Evolutionary conservation across 2,113 vertebrate genomes (phyloP).

Genomic region (Onychostruthus taczanowskii): DNA sequence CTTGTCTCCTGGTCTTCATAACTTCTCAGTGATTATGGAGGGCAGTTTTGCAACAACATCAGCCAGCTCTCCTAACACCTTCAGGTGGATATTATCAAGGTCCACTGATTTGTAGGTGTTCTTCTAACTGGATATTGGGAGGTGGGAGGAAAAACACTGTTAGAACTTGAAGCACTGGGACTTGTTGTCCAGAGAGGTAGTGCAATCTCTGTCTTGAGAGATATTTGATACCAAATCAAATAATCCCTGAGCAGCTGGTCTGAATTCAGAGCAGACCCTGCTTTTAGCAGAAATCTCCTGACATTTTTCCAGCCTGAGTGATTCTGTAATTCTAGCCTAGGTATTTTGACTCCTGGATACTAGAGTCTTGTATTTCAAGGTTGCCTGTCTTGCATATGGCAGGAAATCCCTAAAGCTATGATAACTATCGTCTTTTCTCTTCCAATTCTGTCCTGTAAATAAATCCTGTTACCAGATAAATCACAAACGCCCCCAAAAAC

Average conservation of each 20-base stretch:
- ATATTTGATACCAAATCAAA: not conserved
- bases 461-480: not conserved
- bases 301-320: not conserved
- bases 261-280: not conserved
- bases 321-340: not conserved
- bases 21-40: not conserved
- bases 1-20: not conserved
- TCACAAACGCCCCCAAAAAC: accelerated
- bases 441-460: not conserved
- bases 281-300: not conserved
- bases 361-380: not conserved
- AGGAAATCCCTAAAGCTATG: not conserved
- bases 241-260: not conserved
- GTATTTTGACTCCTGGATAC: not conserved
- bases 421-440: not conserved
- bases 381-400: not conserved
- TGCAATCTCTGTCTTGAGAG: not conserved
- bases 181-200: not conserved
- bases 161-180: not conserved
- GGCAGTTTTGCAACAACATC: accelerated
- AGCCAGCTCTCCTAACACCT: not conserved
- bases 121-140: not conserved
- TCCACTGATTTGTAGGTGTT: accelerated
- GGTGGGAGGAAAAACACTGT: not conserved
- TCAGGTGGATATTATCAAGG: no score